These are phyloP conservation scores for Manis pentadactyla DNA, from an alignment of 2,797 vertebrate genomes.

Conservation along the genomic window DNA sequence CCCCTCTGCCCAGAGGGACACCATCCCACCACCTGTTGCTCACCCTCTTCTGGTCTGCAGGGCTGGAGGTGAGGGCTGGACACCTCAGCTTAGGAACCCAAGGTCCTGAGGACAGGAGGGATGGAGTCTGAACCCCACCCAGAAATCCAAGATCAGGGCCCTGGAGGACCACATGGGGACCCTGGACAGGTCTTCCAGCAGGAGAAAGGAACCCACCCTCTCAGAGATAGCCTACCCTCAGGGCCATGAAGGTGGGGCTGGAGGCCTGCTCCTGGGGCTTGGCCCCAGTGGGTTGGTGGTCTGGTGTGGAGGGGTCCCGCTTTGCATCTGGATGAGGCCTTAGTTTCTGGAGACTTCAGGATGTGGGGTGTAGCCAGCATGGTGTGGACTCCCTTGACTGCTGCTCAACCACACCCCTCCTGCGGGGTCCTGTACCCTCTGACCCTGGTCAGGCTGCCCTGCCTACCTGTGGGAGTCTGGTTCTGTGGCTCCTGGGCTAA, in stretches of 20 bases:
- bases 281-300: rapidly evolving
- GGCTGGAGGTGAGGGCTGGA: background rate
- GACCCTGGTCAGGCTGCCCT: too few relatives aligned
- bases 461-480: rapidly evolving
- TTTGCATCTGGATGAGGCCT: background rate
- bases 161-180: background rate
- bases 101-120: background rate
- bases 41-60: background rate
- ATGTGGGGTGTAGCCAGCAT: too few relatives aligned
- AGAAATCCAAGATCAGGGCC: background rate
- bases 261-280: background rate
- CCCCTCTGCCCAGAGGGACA: background rate
- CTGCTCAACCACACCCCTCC: rapidly evolving
- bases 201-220: background rate
- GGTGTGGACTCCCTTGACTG: too few relatives aligned
- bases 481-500: background rate
- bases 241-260: background rate
- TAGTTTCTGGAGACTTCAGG: background rate
- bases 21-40: background rate
- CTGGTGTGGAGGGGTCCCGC: rapidly evolving
- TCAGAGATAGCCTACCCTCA: background rate
- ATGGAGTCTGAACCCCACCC: background rate
- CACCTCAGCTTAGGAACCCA: background rate
- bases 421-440: background rate
- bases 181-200: background rate